phyloP scores from a whole-genome alignment of 2,797 vertebrate genomes.

The Sylvia borin region DNA sequence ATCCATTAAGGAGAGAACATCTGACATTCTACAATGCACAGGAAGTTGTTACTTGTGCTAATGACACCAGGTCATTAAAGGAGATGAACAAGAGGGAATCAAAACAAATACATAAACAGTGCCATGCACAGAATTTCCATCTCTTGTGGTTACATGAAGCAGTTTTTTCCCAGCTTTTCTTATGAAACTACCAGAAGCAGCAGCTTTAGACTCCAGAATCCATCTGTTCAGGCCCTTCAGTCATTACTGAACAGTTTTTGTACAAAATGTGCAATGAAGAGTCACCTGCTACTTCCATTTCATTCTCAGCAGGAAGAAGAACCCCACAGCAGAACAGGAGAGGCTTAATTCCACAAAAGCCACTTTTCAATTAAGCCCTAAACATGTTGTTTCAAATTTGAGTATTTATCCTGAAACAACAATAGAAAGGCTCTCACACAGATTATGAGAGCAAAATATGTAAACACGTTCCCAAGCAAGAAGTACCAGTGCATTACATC shows the following conservation, averaged over 20 bases:
- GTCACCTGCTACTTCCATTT: slow-evolving; percentile 20
- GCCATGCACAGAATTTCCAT: background rate
- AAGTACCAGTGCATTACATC: background rate
- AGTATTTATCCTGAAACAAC: background rate
- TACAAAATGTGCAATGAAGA: background rate
- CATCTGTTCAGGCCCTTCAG: background rate
- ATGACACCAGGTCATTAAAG: background rate
- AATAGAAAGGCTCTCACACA: background rate
- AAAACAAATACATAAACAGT: background rate
- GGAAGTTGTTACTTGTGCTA: background rate
- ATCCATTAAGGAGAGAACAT: background rate
- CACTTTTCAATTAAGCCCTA: background rate
- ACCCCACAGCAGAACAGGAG: background rate
- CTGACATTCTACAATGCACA: background rate
- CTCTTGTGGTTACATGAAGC: background rate
- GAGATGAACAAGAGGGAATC: background rate
- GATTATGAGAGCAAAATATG: background rate
- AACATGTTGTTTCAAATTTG: background rate
- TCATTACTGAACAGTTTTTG: background rate
- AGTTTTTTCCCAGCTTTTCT: background rate
- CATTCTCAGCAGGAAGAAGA: slow-evolving; percentile 7
- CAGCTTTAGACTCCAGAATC: slow-evolving; percentile 5
- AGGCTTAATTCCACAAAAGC: background rate
- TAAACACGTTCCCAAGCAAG: background rate
- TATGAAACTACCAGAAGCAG: background rate